Conservation (phyloP, 1,140 invertebrate genomes). For the Aphaenogaster floridana region DNA sequence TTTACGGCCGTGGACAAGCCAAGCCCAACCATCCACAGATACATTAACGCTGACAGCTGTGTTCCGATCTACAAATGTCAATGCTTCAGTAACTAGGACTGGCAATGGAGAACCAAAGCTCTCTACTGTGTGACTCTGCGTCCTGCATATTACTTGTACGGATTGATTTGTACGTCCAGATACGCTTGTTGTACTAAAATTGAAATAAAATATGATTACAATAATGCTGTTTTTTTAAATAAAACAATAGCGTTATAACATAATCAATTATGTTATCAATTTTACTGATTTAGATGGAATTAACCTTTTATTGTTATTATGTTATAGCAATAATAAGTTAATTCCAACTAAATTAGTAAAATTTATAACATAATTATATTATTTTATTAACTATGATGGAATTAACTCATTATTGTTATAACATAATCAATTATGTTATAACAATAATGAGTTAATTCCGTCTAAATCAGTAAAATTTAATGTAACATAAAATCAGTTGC, state of each 20-base stretch:
- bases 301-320: no score
- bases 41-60: conserved; percentile 89
- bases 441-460: not conserved
- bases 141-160: conserved; percentile 91
- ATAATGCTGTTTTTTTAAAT: not conserved
- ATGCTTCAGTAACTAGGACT: conserved; percentile 94
- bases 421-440: not conserved
- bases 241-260: not conserved
- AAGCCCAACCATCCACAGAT: conserved; percentile 91
- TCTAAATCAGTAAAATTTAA: conserved; percentile 47
- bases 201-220: not conserved
- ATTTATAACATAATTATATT: no score
- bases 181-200: conserved; percentile 87
- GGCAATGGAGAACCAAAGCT: conserved; percentile 93
- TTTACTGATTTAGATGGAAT: no score
- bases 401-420: no score
- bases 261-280: not conserved
- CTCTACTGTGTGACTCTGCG: conserved; percentile 90
- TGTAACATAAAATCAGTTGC: conserved; percentile 11
- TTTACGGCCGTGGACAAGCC: conserved; percentile 95
- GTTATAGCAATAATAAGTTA: no score
- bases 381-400: no score
- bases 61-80: conserved; percentile 91
- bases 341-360: no score
- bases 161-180: conserved; percentile 89